Evolutionary conservation across 35 echinoderm and acorn worm species (phyloP), one percentile per base, ranked within the genome.

Genomic region (Heliocidaris erythrogramma): DNA sequence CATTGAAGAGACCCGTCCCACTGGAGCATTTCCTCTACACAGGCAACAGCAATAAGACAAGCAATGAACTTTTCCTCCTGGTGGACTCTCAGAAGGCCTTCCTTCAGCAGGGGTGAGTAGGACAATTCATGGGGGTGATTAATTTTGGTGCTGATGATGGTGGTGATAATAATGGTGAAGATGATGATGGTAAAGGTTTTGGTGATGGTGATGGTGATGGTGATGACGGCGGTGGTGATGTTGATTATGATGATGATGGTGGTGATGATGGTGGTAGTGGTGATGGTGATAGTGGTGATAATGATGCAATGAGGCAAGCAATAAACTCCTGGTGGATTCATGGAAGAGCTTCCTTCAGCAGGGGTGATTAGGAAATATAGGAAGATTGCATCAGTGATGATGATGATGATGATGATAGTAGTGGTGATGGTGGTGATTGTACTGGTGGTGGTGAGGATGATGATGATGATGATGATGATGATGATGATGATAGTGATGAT

Each of bases 1-100:
- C 98, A 18, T 91, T 99, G 93, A 97, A 99, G 65, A 94, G 98
- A 53, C 98, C 97, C 2, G 98, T 99, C 21, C 98, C 98, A 21
- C 56, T 99, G 94, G 98, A 99, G 85, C 98, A 99, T 92, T 97
- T 42, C 71, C 95, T 99, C 13, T 99, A 97, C 95, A 99, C 98
- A 24, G 98, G 98, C 10, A 99, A 99, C 94, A 99, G 98, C 59
- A 97, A 92, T 29, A 99, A 97, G 95, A 97, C 98, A 0, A 97
- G 95, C 86, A 96, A 97, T 91, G 96, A 99, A 94, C 65, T 97
- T 2, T 99, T 99, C 27, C 88, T 99, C 32, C 97, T 97, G 31
- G 97, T 99, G 30, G 98, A 99, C 59, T 90, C 94, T 30, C 93
- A 95, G 16, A 96, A 96, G 49, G 93, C 93, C 11, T 97, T 99